Evolutionary conservation across 2,888 invertebrate genomes (phyloP).

Genomic region (Hoplodrina ambigua): DNA sequence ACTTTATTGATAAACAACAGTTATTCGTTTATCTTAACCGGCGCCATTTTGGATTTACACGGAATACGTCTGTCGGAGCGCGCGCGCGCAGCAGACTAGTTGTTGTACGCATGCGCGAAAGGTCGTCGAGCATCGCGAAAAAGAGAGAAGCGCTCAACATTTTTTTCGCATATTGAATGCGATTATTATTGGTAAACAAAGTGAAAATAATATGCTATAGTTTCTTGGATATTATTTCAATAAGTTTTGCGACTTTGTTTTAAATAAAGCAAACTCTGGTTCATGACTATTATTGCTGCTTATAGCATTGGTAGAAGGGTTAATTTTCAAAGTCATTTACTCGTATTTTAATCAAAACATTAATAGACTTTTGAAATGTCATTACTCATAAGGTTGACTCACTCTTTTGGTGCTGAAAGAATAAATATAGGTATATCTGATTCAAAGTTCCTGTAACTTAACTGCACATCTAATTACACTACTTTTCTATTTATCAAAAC

Average conservation of each 20-base stretch:
- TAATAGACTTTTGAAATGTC: too few species aligned
- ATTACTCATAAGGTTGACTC: too few species aligned
- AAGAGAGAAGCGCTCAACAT: constrained; percentile 69
- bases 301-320: too few species aligned
- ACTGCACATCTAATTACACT: too few species aligned
- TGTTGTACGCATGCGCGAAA: constrained; percentile 66
- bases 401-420: too few species aligned
- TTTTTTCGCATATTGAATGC: constrained; percentile 47
- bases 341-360: too few species aligned
- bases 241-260: background rate
- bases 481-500: too few species aligned
- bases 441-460: too few species aligned
- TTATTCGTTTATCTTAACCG: constrained; percentile 52
- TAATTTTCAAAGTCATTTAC: too few species aligned
- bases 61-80: constrained; percentile 58
- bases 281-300: too few species aligned
- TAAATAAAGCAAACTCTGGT: too few species aligned
- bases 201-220: background rate
- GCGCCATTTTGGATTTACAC: constrained; percentile 40
- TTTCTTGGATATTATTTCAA: background rate
- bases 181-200: constrained; percentile 1
- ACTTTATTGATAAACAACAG: constrained; percentile 58
- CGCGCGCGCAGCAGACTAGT: constrained; percentile 71
- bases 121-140: constrained; percentile 61
- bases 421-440: too few species aligned